Evolutionary conservation across 2,797 vertebrate species (phyloP).

Genomic region (Danio choprae): DNA sequence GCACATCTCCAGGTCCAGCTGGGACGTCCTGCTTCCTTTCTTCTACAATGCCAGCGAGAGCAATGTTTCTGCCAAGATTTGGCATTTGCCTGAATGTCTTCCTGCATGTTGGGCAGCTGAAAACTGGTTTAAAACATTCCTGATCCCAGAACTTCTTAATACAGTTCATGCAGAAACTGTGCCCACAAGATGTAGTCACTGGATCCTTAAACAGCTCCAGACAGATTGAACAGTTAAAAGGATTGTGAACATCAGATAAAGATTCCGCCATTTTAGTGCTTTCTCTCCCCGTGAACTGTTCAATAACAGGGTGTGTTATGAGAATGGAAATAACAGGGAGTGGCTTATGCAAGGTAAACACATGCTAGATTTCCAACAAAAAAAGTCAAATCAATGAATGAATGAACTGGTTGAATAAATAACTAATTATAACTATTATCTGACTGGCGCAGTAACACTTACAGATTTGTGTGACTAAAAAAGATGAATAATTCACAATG

Average conservation of each 20-base stretch:
- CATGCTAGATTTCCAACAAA: neutral
- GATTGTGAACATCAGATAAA: conserved; percentile 31
- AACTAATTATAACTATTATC: too few relatives aligned
- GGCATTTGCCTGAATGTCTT: conserved; percentile 43
- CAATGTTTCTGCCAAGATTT: conserved; percentile 37
- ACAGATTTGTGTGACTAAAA: too few relatives aligned
- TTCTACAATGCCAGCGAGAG: conserved; percentile 49
- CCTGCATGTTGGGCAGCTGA: conserved; percentile 56
- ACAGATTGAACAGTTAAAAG: conserved; percentile 57
- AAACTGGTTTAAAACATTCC: conserved; percentile 13
- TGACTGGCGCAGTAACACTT: too few relatives aligned
- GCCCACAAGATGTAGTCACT: conserved; percentile 53
- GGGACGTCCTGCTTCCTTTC: conserved; percentile 15
- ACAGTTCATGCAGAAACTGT: conserved; percentile 56
- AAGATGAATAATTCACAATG: too few relatives aligned
- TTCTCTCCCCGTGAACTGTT: neutral
- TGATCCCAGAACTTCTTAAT: conserved; percentile 53
- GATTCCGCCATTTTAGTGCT: conserved; percentile 43
- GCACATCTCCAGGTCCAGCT: conserved; percentile 60
- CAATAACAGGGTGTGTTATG: neutral
- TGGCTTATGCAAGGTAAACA: neutral
- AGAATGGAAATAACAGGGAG: too few relatives aligned
- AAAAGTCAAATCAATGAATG: neutral
- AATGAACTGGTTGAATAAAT: too few relatives aligned
- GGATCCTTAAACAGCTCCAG: conserved; percentile 52